phyloP scores from a whole-genome alignment of 2,888 invertebrate species.

The Euzetes globulus region DNA sequence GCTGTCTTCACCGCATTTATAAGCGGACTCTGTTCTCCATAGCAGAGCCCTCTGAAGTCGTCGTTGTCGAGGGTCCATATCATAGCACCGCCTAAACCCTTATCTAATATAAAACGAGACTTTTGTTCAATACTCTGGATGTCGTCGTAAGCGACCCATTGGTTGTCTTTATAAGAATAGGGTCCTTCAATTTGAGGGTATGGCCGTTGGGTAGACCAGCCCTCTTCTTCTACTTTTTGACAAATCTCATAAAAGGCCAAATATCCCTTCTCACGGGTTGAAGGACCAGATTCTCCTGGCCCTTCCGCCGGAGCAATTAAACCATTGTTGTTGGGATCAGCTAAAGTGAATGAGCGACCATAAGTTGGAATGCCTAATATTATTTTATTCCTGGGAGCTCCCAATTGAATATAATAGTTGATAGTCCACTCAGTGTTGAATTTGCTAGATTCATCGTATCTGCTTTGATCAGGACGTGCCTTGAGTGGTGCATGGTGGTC shows the following conservation, averaged over 20 bases:
- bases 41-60: constrained; percentile 80
- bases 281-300: constrained; percentile 81
- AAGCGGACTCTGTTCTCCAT: constrained; percentile 74
- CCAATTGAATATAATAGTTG: constrained; percentile 47
- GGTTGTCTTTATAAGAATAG: constrained; percentile 74
- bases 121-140: constrained; percentile 71
- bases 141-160: constrained; percentile 92
- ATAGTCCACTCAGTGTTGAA: constrained; percentile 61
- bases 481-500: constrained; percentile 84
- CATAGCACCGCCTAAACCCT: constrained; percentile 80
- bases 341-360: constrained; percentile 81
- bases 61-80: constrained; percentile 92
- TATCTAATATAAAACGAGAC: constrained; percentile 72
- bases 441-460: constrained; percentile 78
- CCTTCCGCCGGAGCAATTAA: constrained; percentile 83
- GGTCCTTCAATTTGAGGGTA: constrained; percentile 78
- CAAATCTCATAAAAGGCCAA: constrained; percentile 92
- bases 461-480: constrained; percentile 64
- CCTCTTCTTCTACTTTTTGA: constrained; percentile 64
- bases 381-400: constrained; percentile 47
- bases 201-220: constrained; percentile 75
- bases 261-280: constrained; percentile 84
- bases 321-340: constrained; percentile 53
- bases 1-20: constrained; percentile 60
- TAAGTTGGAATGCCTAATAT: constrained; percentile 53